Evolutionary conservation across 2,797 vertebrate species (phyloP), one percentile per base, ranked within the genome.

Genomic region (Ibycter americanus): DNA sequence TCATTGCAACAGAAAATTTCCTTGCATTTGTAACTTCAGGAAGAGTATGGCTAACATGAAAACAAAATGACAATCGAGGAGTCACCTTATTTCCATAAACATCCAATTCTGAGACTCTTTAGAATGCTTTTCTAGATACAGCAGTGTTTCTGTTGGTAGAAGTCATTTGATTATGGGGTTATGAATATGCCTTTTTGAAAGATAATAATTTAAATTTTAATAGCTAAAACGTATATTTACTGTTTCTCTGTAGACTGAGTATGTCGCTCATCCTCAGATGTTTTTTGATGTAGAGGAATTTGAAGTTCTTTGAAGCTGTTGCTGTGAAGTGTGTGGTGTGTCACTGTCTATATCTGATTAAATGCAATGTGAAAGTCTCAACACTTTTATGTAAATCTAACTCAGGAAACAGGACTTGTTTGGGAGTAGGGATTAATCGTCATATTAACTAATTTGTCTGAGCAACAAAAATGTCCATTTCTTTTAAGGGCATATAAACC

Each of bases 231-330:
- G 62, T 91, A 46, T 95, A 91, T 93, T 93, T 97, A 92, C 87
- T 82, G 54, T 89, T 96, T 94, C 55, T 97, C 80, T 94, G 76
- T 91, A 84, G 87, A 27, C 89, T 95, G 90, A 88, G 72, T 83
- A 31, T 90, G 92, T 93, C 58, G 0, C 55, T 96, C 62, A 76
- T 91, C 91, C 56, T 96, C 73, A 87, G 87, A 94, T 78, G 65
- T 94, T 97, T 79, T 96, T 97, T 97, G 97, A 97, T 93, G 90
- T 84, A 56, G 96, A 79, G 76, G 62, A 91, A 66, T 93, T 68
- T 83, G 90, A 97, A 92, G 84, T 88, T 92, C 95, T 97, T 97
- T 96, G 97, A 97, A 97, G 94, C 73, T 81, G 65, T 76, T 92
- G 79, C 93, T 96, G 96, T 96, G 95, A 95, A 61, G 51, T 81